Evolutionary conservation across 2,113 vertebrate species (phyloP).

Genomic region (Dermatemys mawii): DNA sequence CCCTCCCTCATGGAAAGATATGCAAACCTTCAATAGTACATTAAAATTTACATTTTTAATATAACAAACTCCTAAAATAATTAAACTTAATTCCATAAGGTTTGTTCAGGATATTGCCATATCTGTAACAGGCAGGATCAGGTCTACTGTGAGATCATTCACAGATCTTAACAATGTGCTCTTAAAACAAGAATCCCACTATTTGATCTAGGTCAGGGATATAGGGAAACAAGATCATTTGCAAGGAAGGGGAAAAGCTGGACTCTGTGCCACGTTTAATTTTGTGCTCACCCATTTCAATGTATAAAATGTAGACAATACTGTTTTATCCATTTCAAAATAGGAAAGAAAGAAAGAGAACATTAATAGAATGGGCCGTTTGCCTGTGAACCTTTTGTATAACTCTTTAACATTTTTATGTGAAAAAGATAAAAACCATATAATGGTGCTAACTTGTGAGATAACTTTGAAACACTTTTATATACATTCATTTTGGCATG

Average conservation of each 20-base stretch:
- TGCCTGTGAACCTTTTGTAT: not conserved
- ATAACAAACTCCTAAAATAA: no score
- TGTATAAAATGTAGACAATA: rapidly evolving
- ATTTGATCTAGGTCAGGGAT: not conserved
- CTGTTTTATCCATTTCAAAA: not conserved
- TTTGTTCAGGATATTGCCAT: not conserved
- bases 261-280: not conserved
- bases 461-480: not conserved
- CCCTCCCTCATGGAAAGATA: no score
- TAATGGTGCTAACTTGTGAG: not conserved
- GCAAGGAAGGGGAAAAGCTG: not conserved
- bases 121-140: not conserved
- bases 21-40: no score
- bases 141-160: not conserved
- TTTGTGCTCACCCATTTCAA: not conserved
- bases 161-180: not conserved
- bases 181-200: not conserved
- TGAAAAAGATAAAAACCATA: not conserved
- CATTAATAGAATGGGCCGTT: not conserved
- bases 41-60: no score
- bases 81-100: not conserved
- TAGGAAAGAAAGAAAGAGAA: not conserved
- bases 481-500: not conserved
- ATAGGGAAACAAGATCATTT: not conserved
- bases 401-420: not conserved